Evolutionary conservation across 2,888 invertebrate genomes (phyloP), one percentile per base, ranked within the genome.

Genomic region (Acronicta alni): DNA sequence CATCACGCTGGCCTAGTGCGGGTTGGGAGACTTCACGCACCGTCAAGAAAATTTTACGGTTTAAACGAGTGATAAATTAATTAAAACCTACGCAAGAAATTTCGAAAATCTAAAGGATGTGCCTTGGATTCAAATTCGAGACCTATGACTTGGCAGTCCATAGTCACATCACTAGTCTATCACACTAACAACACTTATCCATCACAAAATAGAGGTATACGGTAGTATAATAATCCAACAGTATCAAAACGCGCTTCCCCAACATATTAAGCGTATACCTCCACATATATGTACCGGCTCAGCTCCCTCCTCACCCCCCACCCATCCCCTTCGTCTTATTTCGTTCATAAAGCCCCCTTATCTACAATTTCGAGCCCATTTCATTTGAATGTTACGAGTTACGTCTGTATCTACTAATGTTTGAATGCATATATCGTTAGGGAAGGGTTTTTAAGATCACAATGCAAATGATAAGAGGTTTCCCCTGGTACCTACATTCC

Each of bases 351-450:
- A 89, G 86, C 88, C 85, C 85, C 82, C 88, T 90, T 92, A 92
- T 92, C 90, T 89, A 84, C 86, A 88, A 91, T 90, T 91, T 92
- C 90, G 86, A 86, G 87, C 88, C 90, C 91, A 92, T 92, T 92
- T 89, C 90, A 89, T 91, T 91, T 92, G 91, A 91, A 89, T 90
- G 88, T 86, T 82, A 76, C 77, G 78, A 58, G 84, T 80, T 84
- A 87, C 85, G 86, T 85, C 83, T 86, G 85, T 87, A 88, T 86
- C 70, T 77, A 77, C 62, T 77, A 77, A 77, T 77, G 75, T 70
- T 61, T 54, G 38, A 38, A 72, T 59, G 67, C 67, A 60, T 72
- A 58, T 66, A 68, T 72, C 72, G 71, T 67, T 68, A 66, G 54
- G 67, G 67, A 48, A 23, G 41, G 39, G 44, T 66, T 65, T 59